phyloP scores from a whole-genome alignment of 2,797 vertebrate species.

The Decapterus maruadsi region DNA sequence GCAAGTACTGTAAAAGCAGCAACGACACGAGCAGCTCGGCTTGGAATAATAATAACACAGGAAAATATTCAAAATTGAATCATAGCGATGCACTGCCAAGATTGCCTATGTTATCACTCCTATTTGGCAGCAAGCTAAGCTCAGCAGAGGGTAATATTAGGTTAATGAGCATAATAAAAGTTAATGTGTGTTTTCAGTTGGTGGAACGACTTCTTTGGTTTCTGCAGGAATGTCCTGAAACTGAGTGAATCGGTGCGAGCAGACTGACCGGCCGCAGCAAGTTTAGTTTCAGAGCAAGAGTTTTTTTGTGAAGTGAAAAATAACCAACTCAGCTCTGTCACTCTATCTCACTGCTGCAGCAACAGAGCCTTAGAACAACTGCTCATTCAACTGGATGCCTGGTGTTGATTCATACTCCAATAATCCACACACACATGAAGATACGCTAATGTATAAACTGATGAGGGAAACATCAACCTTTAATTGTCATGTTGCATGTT shows the following conservation, averaged over 20 bases:
- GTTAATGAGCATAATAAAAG: slow-evolving; percentile 2
- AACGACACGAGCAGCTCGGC: background rate
- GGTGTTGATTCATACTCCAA: slow-evolving; percentile 25
- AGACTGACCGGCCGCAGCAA: too few relatives aligned
- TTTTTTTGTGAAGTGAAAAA: too few relatives aligned
- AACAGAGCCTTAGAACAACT: slow-evolving; percentile 15
- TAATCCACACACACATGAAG: too few relatives aligned
- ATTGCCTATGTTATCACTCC: background rate
- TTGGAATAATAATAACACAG: too few relatives aligned
- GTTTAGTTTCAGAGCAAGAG: too few relatives aligned
- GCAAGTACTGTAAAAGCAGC: background rate
- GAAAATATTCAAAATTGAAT: background rate
- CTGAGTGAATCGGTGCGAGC: background rate
- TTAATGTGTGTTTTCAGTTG: background rate
- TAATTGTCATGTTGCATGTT: too few relatives aligned
- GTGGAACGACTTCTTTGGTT: background rate
- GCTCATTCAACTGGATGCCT: slow-evolving; percentile 6
- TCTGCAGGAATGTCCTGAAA: background rate
- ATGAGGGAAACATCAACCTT: slow-evolving; percentile 13
- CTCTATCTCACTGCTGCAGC: background rate
- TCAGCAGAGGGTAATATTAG: background rate
- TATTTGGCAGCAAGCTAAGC: background rate
- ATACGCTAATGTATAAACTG: slow-evolving; percentile 16
- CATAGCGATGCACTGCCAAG: background rate
- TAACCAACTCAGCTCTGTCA: background rate